A percentile compares a stretch with the other conserved stretches of the same genome.
phyloP scores from a whole-genome alignment of 2,797 vertebrate species.

The Diplodus sargus region DNA sequence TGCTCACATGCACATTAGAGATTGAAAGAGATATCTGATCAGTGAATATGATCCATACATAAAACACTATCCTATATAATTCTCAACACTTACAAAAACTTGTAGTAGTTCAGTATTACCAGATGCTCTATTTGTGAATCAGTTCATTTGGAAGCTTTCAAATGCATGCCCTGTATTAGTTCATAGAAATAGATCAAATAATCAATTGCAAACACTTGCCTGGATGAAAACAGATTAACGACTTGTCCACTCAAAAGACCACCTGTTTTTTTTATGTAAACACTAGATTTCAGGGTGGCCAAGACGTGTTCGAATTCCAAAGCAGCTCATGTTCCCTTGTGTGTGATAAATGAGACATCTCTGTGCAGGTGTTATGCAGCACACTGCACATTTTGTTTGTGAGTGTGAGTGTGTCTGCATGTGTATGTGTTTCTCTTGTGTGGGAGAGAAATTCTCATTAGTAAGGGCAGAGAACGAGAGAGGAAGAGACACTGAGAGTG shows the following conservation, averaged over 20 bases:
- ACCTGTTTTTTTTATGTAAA: conserved; percentile 48
- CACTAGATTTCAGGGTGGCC: conserved; percentile 21
- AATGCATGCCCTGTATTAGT: background rate
- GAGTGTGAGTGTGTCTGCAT: conserved; percentile 4
- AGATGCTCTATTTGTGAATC: background rate
- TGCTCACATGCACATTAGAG: background rate
- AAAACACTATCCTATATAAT: background rate
- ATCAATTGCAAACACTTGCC: conserved; percentile 1
- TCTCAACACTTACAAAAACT: background rate
- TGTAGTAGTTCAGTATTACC: background rate
- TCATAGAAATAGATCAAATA: background rate
- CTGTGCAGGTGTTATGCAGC: conserved; percentile 29
- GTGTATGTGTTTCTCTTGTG: conserved; percentile 13
- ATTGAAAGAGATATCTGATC: background rate
- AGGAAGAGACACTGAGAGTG: background rate
- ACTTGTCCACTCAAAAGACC: conserved; percentile 15
- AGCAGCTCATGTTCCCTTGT: conserved; percentile 29
- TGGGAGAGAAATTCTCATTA: conserved; percentile 23
- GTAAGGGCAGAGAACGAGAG: conserved; percentile 2
- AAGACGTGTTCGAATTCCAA: conserved; percentile 36
- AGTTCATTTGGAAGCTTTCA: background rate
- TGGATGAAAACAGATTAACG: conserved; percentile 25
- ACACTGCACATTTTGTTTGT: conserved; percentile 17
- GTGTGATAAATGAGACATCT: conserved; percentile 46
- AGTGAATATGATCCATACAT: background rate